Conservation (phyloP, 2,797 vertebrate species). For the Silurus aristotelis region DNA sequence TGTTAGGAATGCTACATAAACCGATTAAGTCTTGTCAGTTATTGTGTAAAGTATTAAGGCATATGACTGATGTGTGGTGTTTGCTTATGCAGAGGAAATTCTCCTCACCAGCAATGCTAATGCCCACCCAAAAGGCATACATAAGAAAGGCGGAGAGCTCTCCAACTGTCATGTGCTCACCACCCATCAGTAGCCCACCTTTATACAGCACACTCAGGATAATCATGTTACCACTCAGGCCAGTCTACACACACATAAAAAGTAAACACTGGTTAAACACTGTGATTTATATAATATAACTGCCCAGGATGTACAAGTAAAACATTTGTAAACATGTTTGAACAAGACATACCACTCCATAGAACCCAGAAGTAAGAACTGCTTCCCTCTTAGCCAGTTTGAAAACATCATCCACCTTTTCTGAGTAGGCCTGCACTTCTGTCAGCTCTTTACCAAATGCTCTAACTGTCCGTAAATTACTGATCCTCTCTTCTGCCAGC, state of each 20-base stretch:
- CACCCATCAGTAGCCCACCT: slow-evolving; percentile 90
- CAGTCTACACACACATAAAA: slow-evolving; percentile 74
- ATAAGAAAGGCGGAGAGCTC: slow-evolving; percentile 96
- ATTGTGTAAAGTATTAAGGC: neutral
- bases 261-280: neutral
- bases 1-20: neutral
- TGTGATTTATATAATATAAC: neutral
- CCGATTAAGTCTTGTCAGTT: neutral
- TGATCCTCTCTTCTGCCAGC: slow-evolving; percentile 94
- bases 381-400: slow-evolving; percentile 86
- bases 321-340: neutral
- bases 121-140: slow-evolving; percentile 98
- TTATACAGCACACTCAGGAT: slow-evolving; percentile 94
- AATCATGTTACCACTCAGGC: slow-evolving; percentile 93
- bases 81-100: slow-evolving; percentile 2
- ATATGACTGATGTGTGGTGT: neutral
- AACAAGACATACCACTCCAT: slow-evolving; percentile 78
- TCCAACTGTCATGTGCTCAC: slow-evolving; percentile 91
- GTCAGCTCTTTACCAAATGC: slow-evolving; percentile 91
- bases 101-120: slow-evolving; percentile 90
- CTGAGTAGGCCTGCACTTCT: slow-evolving; percentile 82
- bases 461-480: slow-evolving; percentile 92
- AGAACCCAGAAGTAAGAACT: slow-evolving; percentile 85
- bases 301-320: neutral
- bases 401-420: slow-evolving; percentile 80